A percentile compares a stretch with the other conserved stretches of the same genome.
Evolutionary conservation across 2,888 invertebrate genomes (phyloP).

Genomic region (Lottia scabra): DNA sequence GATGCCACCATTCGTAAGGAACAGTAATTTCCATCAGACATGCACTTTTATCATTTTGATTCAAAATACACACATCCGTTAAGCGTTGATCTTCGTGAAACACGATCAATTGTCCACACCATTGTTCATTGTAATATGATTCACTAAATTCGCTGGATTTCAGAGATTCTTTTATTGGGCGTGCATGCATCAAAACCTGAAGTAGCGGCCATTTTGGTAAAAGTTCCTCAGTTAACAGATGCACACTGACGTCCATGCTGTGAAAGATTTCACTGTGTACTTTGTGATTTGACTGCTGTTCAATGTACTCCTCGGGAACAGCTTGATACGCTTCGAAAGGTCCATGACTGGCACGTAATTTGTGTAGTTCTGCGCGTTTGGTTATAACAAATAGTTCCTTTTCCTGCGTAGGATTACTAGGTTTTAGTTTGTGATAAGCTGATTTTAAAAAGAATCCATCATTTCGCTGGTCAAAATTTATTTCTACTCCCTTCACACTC

Average conservation of each 20-base stretch:
- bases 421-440: slow-evolving; percentile 69
- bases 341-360: slow-evolving; percentile 91
- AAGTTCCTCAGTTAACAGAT: slow-evolving; percentile 87
- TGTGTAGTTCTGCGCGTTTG: slow-evolving; percentile 90
- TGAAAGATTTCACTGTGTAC: slow-evolving; percentile 48
- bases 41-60: slow-evolving; percentile 83
- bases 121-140: slow-evolving; percentile 34
- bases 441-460: slow-evolving; percentile 66
- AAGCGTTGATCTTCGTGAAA: slow-evolving; percentile 73
- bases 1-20: slow-evolving; percentile 89
- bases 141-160: slow-evolving; percentile 30
- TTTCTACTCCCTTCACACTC: slow-evolving; percentile 49
- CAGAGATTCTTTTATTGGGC: slow-evolving; percentile 69
- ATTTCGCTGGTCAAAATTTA: slow-evolving; percentile 58
- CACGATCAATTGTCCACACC: slow-evolving; percentile 66
- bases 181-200: slow-evolving; percentile 90
- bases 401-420: slow-evolving; percentile 70
- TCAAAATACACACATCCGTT: slow-evolving; percentile 92
- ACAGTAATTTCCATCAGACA: slow-evolving; percentile 90
- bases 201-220: slow-evolving; percentile 92
- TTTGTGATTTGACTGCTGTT: slow-evolving; percentile 12
- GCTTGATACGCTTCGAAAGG: slow-evolving; percentile 96
- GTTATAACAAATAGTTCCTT: slow-evolving; percentile 91
- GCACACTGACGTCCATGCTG: slow-evolving; percentile 88
- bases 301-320: slow-evolving; percentile 77